Evolutionary conservation across 2,888 invertebrate species (phyloP), one percentile per base, ranked within the genome.

Genomic region (Dusona sp.): DNA sequence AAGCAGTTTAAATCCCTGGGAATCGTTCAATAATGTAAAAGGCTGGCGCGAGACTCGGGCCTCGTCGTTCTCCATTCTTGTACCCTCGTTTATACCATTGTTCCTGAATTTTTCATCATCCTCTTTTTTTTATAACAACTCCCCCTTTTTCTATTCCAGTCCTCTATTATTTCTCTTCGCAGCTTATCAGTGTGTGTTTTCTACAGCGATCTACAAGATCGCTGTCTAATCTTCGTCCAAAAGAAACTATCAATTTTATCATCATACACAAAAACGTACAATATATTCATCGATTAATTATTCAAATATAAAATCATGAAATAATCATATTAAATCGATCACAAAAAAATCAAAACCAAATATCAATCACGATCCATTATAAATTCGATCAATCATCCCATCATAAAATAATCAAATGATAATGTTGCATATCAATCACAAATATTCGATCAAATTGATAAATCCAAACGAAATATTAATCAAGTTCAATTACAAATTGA

Each of bases 21-120:
- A 89, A 90, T 90, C 89, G 91, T 90, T 93, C 89, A 92, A 93
- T 93, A 92, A 93, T 93, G 89, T 90, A 93, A 92, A 87, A 91
- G 90, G 65, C 84, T 87, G 88, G 85, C 85, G 86, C 81, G 70
- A 54, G 64, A 68, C 29, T 61, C 72, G 79, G n/a, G 79, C 57
- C 51, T 61, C 45, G 36, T 57, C 45, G 19, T n/a, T 64, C 61
- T 38, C 45, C 61, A 22, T 29, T 54, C 65, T 22, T 2, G 57
- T 64, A 19, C 33, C 33, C 36, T 57, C 61, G 61, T 79, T 74
- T 51, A 61, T 61, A 61, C 73, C 48, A 79, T 85, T 82, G 51
- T 85, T 65, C 22, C 64, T 67, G 61, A 54, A 57, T 74, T 67
- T 75, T 75, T 74, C 25, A 67, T 75, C 65, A 70, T 51, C 36